Base-by-base conservation (phyloP, 2,888 invertebrate species). In the Stenchaetothrips biformis region DNA sequence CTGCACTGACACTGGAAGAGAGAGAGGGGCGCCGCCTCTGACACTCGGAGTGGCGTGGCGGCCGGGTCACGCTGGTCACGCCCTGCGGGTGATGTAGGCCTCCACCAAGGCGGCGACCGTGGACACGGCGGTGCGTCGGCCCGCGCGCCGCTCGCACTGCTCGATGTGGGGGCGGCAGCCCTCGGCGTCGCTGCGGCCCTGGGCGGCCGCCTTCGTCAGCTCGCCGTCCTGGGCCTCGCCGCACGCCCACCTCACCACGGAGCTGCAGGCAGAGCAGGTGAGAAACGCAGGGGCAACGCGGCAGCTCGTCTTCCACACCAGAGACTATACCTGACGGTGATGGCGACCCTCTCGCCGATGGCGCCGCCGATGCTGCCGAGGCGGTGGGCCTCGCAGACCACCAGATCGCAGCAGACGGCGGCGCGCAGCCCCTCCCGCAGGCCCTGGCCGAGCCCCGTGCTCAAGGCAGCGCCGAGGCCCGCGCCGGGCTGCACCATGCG, bases 321-420 rank as follows among this genome's bases (percentile, higher is more conserved):
- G n/a, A n/a, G n/a, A n/a, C n/a, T n/a, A n/a, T 7, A 74, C 67
- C 67, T 74, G 67, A 74, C 67, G 67, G 67, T 74, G 21, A 25
- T 74, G 25, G 67, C 67, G 9, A 74, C 67, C 67, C 67, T 74
- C 67, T 74, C 67, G 67, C 67, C 67, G 21, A 74, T n/a, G 67
- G 21, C 25, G 67, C 67, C 67, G 67, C 21, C 25, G 67, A 74
- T 74, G 25, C 7, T 74, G 25, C 67, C 67, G 21, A 74, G 67
- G 67, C 67, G 67, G 67, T 74, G 67, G 9, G 67, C 67, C 67
- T 74, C 67, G 8, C 67, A 74, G 9, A 74, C 67, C 21, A 74
- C 67, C 67, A 74, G 67, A 25, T 74, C 67, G 67, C 67, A 74
- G 67, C 67, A 74, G 21, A 74, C 25, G 67, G 67, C 67, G 67